Evolutionary conservation across 2,888 invertebrate genomes (phyloP).

Genomic region (Entomobrya multifasciata): DNA sequence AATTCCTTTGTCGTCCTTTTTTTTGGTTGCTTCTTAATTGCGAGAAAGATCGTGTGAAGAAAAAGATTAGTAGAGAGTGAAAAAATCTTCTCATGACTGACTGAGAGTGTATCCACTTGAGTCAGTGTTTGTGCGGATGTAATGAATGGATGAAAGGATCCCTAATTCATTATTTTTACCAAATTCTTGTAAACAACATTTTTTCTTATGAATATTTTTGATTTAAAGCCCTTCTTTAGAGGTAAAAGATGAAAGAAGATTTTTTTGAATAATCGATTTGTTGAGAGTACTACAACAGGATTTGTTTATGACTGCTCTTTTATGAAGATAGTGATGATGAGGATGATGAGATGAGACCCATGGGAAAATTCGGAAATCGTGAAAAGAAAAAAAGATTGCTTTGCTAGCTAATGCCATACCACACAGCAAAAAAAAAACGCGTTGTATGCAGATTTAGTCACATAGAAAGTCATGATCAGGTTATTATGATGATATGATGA

Average conservation of each 20-base stretch:
- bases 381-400: slow-evolving; percentile 1
- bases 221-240: background rate
- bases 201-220: background rate
- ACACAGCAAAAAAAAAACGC: background rate
- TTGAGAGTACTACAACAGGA: background rate
- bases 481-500: slow-evolving; percentile 28
- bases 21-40: slow-evolving; percentile 63
- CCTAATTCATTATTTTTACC: background rate
- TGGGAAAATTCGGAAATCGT: slow-evolving; percentile 65
- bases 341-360: background rate
- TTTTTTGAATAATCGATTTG: slow-evolving; percentile 50
- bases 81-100: too few relatives aligned
- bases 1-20: slow-evolving; percentile 62
- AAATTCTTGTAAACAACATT: slow-evolving; percentile 47
- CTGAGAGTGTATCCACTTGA: too few relatives aligned
- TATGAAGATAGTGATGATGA: background rate
- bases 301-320: slow-evolving; percentile 26
- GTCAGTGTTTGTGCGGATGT: background rate
- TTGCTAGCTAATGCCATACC: background rate
- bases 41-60: slow-evolving; percentile 43
- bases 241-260: background rate
- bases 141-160: slow-evolving; percentile 23
- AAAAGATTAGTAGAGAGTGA: too few relatives aligned
- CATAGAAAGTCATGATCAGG: slow-evolving; percentile 34
- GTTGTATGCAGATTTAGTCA: background rate